phyloP scores from a whole-genome alignment of 2,888 invertebrate genomes.

The Atrina japonica region DNA sequence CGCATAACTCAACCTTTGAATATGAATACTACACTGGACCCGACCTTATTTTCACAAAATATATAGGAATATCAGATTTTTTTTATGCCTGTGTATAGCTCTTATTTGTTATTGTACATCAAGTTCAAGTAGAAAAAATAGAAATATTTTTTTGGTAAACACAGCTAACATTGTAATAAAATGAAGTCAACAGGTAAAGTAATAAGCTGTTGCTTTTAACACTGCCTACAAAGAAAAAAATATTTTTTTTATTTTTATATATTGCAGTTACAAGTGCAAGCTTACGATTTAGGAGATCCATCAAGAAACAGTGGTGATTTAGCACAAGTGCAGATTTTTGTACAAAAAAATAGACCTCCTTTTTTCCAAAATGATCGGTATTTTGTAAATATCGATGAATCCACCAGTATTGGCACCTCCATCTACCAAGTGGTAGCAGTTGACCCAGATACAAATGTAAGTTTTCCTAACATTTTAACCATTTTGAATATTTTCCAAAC shows the following conservation, averaged over 20 bases:
- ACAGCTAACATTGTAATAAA: too few species aligned
- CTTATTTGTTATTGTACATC: too few species aligned
- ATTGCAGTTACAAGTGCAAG: conserved; percentile 53
- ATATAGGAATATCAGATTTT: too few species aligned
- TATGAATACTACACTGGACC: too few species aligned
- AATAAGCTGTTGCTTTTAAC: too few species aligned
- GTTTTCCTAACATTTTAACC: conserved; percentile 8
- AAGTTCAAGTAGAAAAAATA: too few species aligned
- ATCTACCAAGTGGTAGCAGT: conserved; percentile 45
- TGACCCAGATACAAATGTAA: conserved; percentile 57
- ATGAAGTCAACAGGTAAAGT: too few species aligned
- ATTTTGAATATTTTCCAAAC: too few species aligned
- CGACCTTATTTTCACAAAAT: too few species aligned
- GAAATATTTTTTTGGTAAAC: too few species aligned
- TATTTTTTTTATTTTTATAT: conserved; percentile 4
- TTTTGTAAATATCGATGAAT: conserved; percentile 32
- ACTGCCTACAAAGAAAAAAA: background rate
- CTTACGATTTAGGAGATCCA: conserved; percentile 66
- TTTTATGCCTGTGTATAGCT: too few species aligned
- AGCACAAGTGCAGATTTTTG: conserved; percentile 59
- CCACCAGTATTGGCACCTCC: background rate
- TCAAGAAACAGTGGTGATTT: conserved; percentile 39
- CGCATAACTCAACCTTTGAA: too few species aligned
- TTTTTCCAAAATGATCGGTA: conserved; percentile 27
- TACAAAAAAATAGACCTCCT: conserved; percentile 62